phyloP scores from a whole-genome alignment of 2,113 vertebrate genomes.

The Rhabdornis inornatus region DNA sequence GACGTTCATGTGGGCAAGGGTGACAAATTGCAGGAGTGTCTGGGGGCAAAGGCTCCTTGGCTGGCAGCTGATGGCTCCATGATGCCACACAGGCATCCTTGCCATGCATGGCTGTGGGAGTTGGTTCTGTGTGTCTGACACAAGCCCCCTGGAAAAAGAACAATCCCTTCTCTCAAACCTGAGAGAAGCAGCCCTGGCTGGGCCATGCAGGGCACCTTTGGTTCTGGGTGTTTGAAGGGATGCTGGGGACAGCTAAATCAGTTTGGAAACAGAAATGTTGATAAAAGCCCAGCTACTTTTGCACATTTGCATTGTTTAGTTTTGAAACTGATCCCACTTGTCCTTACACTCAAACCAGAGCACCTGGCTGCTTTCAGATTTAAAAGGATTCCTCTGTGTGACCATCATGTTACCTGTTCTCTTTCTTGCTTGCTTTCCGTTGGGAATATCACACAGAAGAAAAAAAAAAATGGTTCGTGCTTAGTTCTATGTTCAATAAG shows the following conservation, averaged over 20 bases:
- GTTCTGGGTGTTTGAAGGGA: neutral
- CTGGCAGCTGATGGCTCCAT: neutral
- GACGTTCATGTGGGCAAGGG: accelerated
- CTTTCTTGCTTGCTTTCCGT: neutral
- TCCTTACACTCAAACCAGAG: neutral
- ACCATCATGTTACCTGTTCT: neutral
- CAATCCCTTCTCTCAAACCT: neutral
- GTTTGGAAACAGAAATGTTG: neutral
- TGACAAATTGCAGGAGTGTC: neutral
- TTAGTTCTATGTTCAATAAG: neutral
- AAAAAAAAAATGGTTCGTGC: neutral
- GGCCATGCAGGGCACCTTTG: accelerated
- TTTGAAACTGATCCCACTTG: neutral
- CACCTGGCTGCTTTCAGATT: neutral
- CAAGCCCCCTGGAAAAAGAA: neutral
- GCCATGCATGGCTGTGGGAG: accelerated
- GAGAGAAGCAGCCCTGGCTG: neutral
- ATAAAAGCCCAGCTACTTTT: neutral
- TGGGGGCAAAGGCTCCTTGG: neutral
- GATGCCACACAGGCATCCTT: neutral
- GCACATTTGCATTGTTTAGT: neutral
- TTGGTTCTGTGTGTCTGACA: neutral
- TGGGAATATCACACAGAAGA: neutral
- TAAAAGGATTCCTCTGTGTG: neutral
- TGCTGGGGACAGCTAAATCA: neutral